Evolutionary conservation across 1,140 invertebrate species (phyloP), one percentile per base, ranked within the genome.

Genomic region (Pectinophora gossypiella): DNA sequence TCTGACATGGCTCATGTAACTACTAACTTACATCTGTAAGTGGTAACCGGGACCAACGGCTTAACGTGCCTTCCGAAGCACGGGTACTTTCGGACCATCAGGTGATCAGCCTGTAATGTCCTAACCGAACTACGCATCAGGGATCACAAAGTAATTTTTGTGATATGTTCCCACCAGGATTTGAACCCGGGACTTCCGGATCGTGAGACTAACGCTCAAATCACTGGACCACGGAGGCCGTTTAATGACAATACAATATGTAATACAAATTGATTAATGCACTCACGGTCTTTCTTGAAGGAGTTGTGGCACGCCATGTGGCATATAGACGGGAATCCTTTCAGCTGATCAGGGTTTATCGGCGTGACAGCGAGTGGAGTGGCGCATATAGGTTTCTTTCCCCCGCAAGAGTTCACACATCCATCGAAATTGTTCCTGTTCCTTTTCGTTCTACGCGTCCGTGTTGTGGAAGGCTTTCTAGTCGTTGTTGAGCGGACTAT

Each of bases 301-400:
- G 74, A 77, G 40, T 86, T 86, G 23, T 83, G 71, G 48, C 83
- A 86, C 4, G 79, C 81, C 75, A 87, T 74, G 43, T 87, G 79
- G 48, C 83, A 87, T 12, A 85, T 58, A 0, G 83, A 83, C 12
- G 81, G 71, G 55, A 87, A 87, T 15, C 81, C 81, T 59, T 76
- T 83, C 15, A 87, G 56, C 6, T 54, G 72, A 1, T 78, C 61
- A 9, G 80, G 63, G 51, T 84, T 61, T 46, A 84, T 68, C 19
- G 71, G 70, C 10, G 51, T 22, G 0, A 58, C 38, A 7, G 65
- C 72, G n/a, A 59, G 32, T 4, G 81, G 81, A 18, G 61, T 64
- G 16, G 70, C 70, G 48, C 84, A 87, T 23, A 87, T 75, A 5
- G 69, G 77, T 15, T 63, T 76, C 38, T 40, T 71, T 2, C 64